Conservation (phyloP, 2,888 invertebrate genomes). For the Cantharis nigra region DNA sequence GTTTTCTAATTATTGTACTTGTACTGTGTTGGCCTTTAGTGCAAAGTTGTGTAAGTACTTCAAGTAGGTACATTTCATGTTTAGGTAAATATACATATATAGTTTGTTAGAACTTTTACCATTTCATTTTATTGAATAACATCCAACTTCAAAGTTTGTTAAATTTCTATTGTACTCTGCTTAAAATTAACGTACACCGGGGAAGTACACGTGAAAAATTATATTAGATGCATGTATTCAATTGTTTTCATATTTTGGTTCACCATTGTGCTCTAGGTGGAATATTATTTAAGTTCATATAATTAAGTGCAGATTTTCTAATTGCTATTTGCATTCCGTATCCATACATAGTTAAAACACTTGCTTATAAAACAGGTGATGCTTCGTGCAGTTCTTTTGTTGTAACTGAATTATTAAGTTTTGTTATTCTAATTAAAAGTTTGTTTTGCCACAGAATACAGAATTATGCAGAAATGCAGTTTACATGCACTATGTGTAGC, state of each 20-base stretch:
- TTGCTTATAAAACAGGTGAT: not conserved
- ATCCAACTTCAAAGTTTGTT: not conserved
- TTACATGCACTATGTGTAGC: not conserved
- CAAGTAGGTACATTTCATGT: not conserved
- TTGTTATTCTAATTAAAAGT: slow-evolving; percentile 1
- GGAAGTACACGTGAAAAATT: not conserved
- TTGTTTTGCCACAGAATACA: not conserved
- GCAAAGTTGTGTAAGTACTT: slow-evolving; percentile 2
- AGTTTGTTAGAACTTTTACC: not conserved
- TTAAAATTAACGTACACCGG: not conserved
- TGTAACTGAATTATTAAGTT: not conserved
- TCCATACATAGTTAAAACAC: too few species aligned
- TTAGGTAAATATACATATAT: not conserved
- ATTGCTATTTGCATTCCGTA: too few species aligned
- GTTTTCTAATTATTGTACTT: not conserved
- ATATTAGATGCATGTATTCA: not conserved
- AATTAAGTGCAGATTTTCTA: too few species aligned
- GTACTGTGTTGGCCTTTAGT: slow-evolving; percentile 6
- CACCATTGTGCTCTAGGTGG: too few species aligned
- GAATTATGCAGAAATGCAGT: not conserved
- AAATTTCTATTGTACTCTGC: not conserved
- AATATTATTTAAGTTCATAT: not conserved
- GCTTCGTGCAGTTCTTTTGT: not conserved
- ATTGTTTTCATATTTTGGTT: not conserved
- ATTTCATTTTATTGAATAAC: not conserved